These are phyloP conservation scores for Bombus cullumanus DNA, from an alignment of 1,140 invertebrate species.

Conservation along the genomic window DNA sequence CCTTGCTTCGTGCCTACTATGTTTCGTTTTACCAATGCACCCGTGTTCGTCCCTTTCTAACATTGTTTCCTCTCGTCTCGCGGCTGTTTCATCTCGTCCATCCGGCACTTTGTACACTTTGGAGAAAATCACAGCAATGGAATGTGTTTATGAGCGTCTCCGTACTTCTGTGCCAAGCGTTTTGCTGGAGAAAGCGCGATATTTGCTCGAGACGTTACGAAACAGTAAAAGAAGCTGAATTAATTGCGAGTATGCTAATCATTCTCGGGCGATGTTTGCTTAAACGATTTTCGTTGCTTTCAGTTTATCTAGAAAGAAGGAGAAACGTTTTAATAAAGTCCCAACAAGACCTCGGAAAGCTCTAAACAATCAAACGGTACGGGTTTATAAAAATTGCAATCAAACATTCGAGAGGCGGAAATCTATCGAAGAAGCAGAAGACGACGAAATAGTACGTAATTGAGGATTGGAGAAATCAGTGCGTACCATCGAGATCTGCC, in stretches of 20 bases:
- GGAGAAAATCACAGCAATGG: slow-evolving; percentile 3
- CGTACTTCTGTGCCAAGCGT: background rate
- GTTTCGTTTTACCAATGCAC: background rate
- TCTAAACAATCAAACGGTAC: no score
- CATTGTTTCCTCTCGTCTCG: background rate
- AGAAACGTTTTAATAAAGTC: no score
- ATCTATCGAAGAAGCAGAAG: background rate
- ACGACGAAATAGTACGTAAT: background rate
- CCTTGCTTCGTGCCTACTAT: background rate
- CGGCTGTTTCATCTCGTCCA: background rate
- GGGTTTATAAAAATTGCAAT: no score
- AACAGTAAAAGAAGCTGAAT: background rate
- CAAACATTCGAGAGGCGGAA: no score
- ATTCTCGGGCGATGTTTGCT: background rate
- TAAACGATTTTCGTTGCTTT: background rate
- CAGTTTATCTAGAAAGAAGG: background rate
- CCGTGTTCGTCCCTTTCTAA: background rate
- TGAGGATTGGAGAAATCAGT: background rate
- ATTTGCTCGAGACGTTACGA: background rate
- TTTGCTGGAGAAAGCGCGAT: background rate
- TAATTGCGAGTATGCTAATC: slow-evolving; percentile 4
- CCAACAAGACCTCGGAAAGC: no score
- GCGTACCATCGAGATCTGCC: background rate
- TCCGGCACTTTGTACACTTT: background rate
- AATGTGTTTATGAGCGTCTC: background rate